Conservation (phyloP, 2,888 invertebrate genomes). For the Thumatha senex region DNA sequence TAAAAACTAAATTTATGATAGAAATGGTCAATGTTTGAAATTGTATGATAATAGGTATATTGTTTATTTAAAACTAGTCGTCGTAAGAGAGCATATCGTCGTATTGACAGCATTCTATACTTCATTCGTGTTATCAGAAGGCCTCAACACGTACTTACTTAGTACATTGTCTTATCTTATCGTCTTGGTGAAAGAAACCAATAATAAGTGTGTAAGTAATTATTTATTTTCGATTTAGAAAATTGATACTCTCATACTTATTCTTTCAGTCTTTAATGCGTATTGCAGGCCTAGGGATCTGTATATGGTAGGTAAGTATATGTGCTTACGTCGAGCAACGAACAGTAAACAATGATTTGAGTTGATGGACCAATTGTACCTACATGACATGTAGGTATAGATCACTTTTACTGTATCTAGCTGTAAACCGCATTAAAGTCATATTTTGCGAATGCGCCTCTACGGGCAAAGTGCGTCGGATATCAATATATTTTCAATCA, state of each 20-base stretch:
- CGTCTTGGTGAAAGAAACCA: conserved; percentile 58
- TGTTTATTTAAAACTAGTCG: conserved; percentile 41
- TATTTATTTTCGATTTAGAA: conserved; percentile 7
- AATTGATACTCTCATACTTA: background rate
- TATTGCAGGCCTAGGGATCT: no score
- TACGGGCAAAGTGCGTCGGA: no score
- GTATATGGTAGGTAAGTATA: no score
- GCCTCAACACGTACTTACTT: conserved; percentile 48
- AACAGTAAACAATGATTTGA: no score
- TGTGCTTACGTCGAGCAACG: no score
- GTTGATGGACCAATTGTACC: no score
- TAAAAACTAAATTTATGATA: conserved; percentile 12
- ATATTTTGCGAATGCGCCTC: no score
- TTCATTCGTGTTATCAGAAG: conserved; percentile 68
- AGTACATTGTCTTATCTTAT: conserved; percentile 77
- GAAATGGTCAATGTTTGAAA: conserved; percentile 14
- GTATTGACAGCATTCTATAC: conserved; percentile 70
- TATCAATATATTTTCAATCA: no score
- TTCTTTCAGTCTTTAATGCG: no score
- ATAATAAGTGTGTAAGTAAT: conserved; percentile 36
- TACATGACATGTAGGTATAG: no score
- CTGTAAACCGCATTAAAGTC: no score
- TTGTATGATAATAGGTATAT: conserved; percentile 24
- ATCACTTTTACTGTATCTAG: no score
- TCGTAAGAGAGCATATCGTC: conserved; percentile 61